Percentiles rank a stretch among this genome's conserved stretches.
phyloP scores from a whole-genome alignment of 1,140 invertebrate genomes.

The Macrocentrus cingulum region DNA sequence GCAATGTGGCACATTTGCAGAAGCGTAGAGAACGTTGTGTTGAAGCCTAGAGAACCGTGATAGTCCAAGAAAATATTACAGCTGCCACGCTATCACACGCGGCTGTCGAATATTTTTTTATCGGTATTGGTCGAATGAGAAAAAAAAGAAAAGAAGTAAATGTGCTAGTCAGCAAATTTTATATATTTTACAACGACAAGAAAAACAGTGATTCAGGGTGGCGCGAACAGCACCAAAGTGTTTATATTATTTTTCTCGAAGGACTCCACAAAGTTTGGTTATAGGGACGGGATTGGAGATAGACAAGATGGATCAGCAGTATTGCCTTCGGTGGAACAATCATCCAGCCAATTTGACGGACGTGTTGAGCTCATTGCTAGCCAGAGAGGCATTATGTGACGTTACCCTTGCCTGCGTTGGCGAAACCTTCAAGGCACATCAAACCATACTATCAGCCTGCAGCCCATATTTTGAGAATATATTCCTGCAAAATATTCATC shows the following conservation, averaged over 20 bases:
- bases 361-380: slow-evolving; percentile 81
- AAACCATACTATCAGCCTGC: slow-evolving; percentile 90
- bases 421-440: slow-evolving; percentile 89
- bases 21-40: slow-evolving; percentile 55
- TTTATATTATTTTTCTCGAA: slow-evolving; percentile 20
- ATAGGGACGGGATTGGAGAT: slow-evolving; percentile 55
- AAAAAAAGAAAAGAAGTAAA: slow-evolving; percentile 9
- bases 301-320: slow-evolving; percentile 87
- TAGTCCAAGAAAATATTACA: slow-evolving; percentile 29
- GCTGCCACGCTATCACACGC: slow-evolving; percentile 16
- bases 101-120: slow-evolving; percentile 7
- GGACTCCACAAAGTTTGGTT: slow-evolving; percentile 48
- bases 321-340: slow-evolving; percentile 93
- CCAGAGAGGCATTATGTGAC: slow-evolving; percentile 85
- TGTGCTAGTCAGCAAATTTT: slow-evolving; percentile 37
- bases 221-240: slow-evolving; percentile 19
- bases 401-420: slow-evolving; percentile 92
- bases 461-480: slow-evolving; percentile 93
- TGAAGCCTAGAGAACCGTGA: slow-evolving; percentile 39
- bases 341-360: slow-evolving; percentile 87
- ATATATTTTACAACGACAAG: slow-evolving; percentile 3
- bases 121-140: neutral
- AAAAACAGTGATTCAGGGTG: slow-evolving; percentile 12
- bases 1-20: slow-evolving; percentile 61
- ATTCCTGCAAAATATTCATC: slow-evolving; percentile 87